phyloP scores from a whole-genome alignment of 2,888 invertebrate genomes.

The Coelinius sp. region DNA sequence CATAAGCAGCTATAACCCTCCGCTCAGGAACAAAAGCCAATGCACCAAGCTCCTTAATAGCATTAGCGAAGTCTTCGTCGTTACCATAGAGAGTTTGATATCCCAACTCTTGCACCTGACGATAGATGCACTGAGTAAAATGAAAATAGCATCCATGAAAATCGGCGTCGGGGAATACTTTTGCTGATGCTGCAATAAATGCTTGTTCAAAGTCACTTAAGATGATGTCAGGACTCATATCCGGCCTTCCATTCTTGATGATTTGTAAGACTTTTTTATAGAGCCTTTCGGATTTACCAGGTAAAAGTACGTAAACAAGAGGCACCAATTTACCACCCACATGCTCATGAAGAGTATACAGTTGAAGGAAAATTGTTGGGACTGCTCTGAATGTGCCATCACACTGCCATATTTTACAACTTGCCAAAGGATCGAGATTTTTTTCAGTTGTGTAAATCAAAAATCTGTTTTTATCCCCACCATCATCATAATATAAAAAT shows the following conservation, averaged over 20 bases:
- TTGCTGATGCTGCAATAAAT: constrained; percentile 9
- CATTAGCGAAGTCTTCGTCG: constrained; percentile 15
- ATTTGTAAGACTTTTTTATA: neutral
- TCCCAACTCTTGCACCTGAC: neutral
- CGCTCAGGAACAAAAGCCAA: constrained; percentile 13
- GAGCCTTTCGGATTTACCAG: neutral
- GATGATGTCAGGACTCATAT: constrained; percentile 19
- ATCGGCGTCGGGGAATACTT: neutral
- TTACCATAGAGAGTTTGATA: constrained; percentile 3
- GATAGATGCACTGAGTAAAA: constrained; percentile 30
- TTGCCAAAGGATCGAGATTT: neutral
- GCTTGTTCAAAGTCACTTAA: constrained; percentile 24
- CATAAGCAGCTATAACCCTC: neutral
- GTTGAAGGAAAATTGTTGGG: constrained; percentile 1
- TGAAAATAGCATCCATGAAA: constrained; percentile 30
- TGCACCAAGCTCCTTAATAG: constrained; percentile 25
- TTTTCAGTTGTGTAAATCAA: neutral
- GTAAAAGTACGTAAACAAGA: neutral
- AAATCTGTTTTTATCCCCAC: neutral
- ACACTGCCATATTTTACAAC: neutral
- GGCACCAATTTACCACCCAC: constrained; percentile 15
- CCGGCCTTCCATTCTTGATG: neutral
- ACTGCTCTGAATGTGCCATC: constrained; percentile 18
- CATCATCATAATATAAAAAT: neutral
- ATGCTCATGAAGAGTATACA: constrained; percentile 16